These are phyloP conservation scores for Triops longicaudatus DNA, from an alignment of 1,140 invertebrate genomes.

Conservation along the genomic window DNA sequence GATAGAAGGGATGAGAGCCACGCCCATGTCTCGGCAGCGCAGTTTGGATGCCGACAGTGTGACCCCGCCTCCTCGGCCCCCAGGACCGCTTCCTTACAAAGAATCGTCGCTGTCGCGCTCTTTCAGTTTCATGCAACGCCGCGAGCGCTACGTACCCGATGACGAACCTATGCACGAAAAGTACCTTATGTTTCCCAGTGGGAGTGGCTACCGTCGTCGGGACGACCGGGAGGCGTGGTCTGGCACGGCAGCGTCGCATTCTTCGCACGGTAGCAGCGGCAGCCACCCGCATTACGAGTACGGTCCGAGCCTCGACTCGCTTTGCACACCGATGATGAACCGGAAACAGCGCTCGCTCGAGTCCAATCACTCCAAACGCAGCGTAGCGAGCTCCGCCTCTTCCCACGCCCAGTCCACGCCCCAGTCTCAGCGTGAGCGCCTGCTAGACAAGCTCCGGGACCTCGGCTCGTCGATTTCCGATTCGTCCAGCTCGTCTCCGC, in stretches of 20 bases:
- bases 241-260: conserved; percentile 30
- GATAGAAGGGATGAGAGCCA: neutral
- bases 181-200: conserved; percentile 47
- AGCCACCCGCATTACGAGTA: conserved; percentile 30
- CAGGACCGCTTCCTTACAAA: conserved; percentile 20
- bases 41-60: conserved; percentile 26
- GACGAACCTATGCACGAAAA: conserved; percentile 76
- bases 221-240: conserved; percentile 35
- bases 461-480: conserved; percentile 18
- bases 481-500: conserved; percentile 4
- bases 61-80: neutral
- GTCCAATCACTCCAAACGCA: conserved; percentile 29
- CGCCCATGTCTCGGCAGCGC: conserved; percentile 19
- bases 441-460: conserved; percentile 17
- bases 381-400: neutral
- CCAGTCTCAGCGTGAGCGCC: neutral
- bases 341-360: conserved; percentile 34
- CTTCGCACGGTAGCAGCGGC: conserved; percentile 38
- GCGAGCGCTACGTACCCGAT: conserved; percentile 34
- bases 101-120: conserved; percentile 47
- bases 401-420: conserved; percentile 10
- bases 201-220: conserved; percentile 37
- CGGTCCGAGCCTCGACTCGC: conserved; percentile 31
- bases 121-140: conserved; percentile 62
- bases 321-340: conserved; percentile 36